These are phyloP conservation scores for Agonopterix heracliana DNA, from an alignment of 2,888 invertebrate genomes.

Conservation along the genomic window DNA sequence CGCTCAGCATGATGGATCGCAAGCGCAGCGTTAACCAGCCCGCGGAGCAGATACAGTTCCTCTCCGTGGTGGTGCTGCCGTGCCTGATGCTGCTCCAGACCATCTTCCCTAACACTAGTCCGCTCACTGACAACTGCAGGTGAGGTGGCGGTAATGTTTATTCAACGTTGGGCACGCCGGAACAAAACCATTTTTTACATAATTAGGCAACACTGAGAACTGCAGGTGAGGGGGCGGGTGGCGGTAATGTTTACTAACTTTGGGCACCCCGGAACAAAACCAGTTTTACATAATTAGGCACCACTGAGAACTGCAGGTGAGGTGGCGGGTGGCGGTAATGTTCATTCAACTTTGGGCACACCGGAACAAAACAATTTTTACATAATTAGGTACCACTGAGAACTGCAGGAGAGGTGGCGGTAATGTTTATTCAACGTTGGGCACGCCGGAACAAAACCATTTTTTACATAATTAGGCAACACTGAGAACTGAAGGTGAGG, in stretches of 20 bases:
- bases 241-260: background rate
- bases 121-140: constrained; percentile 70
- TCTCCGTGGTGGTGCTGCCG: constrained; percentile 76
- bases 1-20: constrained; percentile 79
- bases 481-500: background rate
- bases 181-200: too few relatives aligned
- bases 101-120: constrained; percentile 69
- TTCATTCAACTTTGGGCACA: background rate
- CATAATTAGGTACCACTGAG: constrained; percentile 33
- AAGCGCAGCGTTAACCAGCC: constrained; percentile 74
- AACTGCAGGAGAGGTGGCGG: constrained; percentile 55
- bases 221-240: background rate
- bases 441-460: too few relatives aligned
- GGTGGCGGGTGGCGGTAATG: too few relatives aligned
- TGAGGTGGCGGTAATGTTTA: constrained; percentile 17
- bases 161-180: background rate
- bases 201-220: background rate
- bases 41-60: constrained; percentile 79
- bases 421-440: background rate
- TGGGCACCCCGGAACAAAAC: background rate
- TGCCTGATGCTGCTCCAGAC: constrained; percentile 71
- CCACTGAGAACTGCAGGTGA: background rate
- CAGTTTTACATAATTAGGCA: background rate
- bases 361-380: background rate
- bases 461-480: too few relatives aligned